Conservation (phyloP, 2,888 invertebrate species). For the Cheilosia vulpina region DNA sequence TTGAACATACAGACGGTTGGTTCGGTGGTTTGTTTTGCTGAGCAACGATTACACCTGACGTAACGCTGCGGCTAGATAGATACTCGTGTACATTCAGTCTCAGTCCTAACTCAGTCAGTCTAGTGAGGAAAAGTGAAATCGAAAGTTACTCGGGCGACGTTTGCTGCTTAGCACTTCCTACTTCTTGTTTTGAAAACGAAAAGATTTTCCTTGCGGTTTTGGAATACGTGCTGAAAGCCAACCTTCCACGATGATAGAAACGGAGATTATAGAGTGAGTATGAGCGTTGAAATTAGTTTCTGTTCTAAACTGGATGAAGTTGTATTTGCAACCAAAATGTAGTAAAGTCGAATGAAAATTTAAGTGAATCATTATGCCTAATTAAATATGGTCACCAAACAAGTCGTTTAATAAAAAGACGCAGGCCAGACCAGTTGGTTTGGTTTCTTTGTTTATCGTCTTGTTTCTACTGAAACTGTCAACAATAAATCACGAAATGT, state of each 20-base stretch:
- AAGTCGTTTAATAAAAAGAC: too few relatives aligned
- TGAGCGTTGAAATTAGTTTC: too few relatives aligned
- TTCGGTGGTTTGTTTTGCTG: conserved; percentile 60
- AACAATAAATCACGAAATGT: too few relatives aligned
- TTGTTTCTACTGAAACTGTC: too few relatives aligned
- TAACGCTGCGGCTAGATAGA: conserved; percentile 67
- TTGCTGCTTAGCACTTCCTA: conserved; percentile 53
- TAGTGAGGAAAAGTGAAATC: conserved; percentile 71
- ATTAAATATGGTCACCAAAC: too few relatives aligned
- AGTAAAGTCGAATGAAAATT: too few relatives aligned
- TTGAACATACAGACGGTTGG: conserved; percentile 43
- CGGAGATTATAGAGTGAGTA: conserved; percentile 69
- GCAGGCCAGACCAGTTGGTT: too few relatives aligned
- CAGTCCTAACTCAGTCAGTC: conserved; percentile 57
- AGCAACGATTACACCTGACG: conserved; percentile 47
- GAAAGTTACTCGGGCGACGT: conserved; percentile 61
- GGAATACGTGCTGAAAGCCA: neutral
- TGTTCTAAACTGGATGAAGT: too few relatives aligned
- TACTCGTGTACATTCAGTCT: conserved; percentile 28
- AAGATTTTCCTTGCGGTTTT: conserved; percentile 43
- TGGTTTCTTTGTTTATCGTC: too few relatives aligned
- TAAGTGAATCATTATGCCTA: too few relatives aligned
- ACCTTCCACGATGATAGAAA: conserved; percentile 58
- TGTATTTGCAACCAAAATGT: neutral
- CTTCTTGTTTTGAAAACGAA: conserved; percentile 28